Evolutionary conservation across 2,113 vertebrate species (phyloP), one percentile per base, ranked within the genome.

Genomic region (Otolemur garnettii): DNA sequence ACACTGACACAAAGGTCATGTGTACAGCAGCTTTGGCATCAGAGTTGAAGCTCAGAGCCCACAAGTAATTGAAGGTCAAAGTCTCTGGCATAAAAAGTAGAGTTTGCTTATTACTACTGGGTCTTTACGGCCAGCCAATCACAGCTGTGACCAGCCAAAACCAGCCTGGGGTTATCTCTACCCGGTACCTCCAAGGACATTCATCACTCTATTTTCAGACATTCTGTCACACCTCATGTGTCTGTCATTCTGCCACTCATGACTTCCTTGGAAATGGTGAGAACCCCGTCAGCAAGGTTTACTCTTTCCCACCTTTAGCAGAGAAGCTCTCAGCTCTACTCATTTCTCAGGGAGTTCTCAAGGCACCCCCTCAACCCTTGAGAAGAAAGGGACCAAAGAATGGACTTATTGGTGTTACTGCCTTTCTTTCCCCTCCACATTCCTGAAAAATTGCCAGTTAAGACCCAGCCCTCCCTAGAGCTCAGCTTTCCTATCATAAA

Each of bases 1-100:
- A 62, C 35, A 77, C 21, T 77, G 53, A 95, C 24, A 17, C 55
- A 79, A 95, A 95, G 50, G 35, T 96, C 82, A 59, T 87, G 64
- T 18, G 2, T 71, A 90, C 80, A 96, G 79, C 83, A 72, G 50
- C 45, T 79, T 84, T 33, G 50, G 33, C 35, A 86, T 66, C 80
- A 59, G 14, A 75, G 62, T 53, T 17, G 57, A 89, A 45, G 50
- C 50, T 68, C 69, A 87, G 87, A 74, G 35, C 42, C 19, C 75
- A 87, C 17, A n/a, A 50, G 50, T 80, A 79, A 69, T 62, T 69
- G 57, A 89, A 91, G 87, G 28, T 75, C 93, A 92, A 28, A 33
- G 15, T 80, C 64, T 86, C 35, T 64, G 26, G 64, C 69, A 78
- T 28, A 62, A 93, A 78, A 75, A 75, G 13, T n/a, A 87, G 55